A percentile compares a stretch with the other conserved stretches of the same genome.
phyloP scores from a whole-genome alignment of 2,113 vertebrate species.

The Dipodomys ordii region DNA sequence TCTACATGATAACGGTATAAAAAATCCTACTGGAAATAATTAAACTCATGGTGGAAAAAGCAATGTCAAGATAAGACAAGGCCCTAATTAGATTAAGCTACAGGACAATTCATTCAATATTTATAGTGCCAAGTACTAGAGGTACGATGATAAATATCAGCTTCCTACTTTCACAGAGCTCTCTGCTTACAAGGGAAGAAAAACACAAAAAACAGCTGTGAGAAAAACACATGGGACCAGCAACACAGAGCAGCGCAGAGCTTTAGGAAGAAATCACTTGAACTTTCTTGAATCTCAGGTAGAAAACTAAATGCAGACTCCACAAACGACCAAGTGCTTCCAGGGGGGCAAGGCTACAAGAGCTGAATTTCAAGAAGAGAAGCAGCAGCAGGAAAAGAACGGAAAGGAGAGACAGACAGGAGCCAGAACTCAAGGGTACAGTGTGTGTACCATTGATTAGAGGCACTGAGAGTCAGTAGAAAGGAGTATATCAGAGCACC shows the following conservation, averaged over 20 bases:
- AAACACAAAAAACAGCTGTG: not conserved
- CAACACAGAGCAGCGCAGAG: not conserved
- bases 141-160: not conserved
- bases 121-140: not conserved
- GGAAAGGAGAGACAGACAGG: not conserved
- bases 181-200: not conserved
- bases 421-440: not conserved
- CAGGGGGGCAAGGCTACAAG: not conserved
- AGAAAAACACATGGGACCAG: not conserved
- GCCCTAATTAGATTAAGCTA: conserved; percentile 24
- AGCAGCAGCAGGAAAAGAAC: rapidly evolving
- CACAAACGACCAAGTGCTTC: too few species aligned
- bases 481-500: not conserved
- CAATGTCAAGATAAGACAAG: not conserved
- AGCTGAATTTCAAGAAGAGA: not conserved
- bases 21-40: conserved; percentile 30
- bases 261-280: not conserved
- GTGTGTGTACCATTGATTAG: too few species aligned
- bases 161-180: not conserved
- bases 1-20: not conserved
- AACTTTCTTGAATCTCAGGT: not conserved
- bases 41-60: not conserved
- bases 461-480: not conserved
- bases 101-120: not conserved
- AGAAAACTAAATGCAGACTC: not conserved